A percentile compares a stretch with the other conserved stretches of the same genome.
These are phyloP conservation scores for Melanotaenia pygmaea DNA, from an alignment of 2,797 vertebrate species.

Conservation along the genomic window DNA sequence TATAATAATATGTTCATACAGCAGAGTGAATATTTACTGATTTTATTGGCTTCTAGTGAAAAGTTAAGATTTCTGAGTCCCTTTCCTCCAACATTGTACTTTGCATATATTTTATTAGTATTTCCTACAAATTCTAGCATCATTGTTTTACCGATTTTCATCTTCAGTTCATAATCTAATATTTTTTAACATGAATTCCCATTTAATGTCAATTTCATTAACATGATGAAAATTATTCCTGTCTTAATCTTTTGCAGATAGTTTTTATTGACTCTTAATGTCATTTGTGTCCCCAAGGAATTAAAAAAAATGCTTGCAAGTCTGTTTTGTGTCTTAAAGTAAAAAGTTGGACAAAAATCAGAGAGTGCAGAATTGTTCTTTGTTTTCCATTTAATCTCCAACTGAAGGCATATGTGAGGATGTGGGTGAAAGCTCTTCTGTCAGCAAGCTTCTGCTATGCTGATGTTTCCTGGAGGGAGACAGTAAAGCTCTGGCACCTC, in stretches of 20 bases:
- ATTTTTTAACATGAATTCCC: not conserved
- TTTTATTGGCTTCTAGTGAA: too few species aligned
- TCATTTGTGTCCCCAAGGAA: not conserved
- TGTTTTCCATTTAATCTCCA: conserved; percentile 21
- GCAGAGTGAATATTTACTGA: too few species aligned
- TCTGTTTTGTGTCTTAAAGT: conserved; percentile 13
- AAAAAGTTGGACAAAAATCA: conserved; percentile 7
- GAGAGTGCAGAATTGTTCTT: conserved; percentile 11
- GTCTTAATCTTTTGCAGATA: not conserved
- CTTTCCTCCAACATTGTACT: not conserved
- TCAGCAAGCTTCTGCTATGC: conserved; percentile 34
- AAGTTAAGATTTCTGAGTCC: too few species aligned
- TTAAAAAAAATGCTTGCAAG: conserved; percentile 9
- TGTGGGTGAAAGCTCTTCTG: conserved; percentile 32
- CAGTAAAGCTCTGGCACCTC: conserved; percentile 24
- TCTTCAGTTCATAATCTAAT: not conserved
- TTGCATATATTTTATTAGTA: not conserved
- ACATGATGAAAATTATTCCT: not conserved
- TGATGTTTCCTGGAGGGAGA: conserved; percentile 30
- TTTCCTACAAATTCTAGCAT: too few species aligned
- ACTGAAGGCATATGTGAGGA: conserved; percentile 25
- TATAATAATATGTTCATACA: not conserved
- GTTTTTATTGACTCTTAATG: not conserved
- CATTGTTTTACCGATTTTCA: too few species aligned
- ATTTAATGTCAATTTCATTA: not conserved